Evolutionary conservation across 2,888 invertebrate species (phyloP).

Genomic region (Conomelus anceps): DNA sequence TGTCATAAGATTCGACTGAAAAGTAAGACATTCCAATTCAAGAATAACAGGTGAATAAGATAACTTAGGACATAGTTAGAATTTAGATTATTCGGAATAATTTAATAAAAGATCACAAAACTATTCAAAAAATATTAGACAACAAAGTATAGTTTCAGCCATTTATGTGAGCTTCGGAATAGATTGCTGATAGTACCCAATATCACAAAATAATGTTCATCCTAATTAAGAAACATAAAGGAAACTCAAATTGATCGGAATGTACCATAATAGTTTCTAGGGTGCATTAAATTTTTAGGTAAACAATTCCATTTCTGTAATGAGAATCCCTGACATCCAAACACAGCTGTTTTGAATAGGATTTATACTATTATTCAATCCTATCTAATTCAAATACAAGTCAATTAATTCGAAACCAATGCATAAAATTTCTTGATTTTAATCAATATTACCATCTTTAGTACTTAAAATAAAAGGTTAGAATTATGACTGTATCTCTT

Average conservation of each 20-base stretch:
- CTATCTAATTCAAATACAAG: not conserved
- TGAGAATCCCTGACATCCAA: not conserved
- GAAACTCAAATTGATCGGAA: not conserved
- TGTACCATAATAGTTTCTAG: not conserved
- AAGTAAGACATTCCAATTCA: too few relatives aligned
- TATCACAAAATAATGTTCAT: not conserved
- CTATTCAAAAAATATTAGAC: not conserved
- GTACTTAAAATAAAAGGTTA: constrained; percentile 8
- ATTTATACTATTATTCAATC: not conserved
- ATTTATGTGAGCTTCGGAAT: not conserved
- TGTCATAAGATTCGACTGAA: too few relatives aligned
- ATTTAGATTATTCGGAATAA: not conserved
- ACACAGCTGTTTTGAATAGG: not conserved
- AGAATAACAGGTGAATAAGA: too few relatives aligned
- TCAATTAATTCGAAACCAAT: not conserved
- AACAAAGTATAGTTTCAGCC: not conserved
- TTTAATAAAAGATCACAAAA: not conserved
- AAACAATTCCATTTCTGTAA: not conserved
- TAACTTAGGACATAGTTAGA: too few relatives aligned
- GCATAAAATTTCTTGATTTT: constrained; percentile 14
- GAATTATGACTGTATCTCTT: constrained; percentile 24
- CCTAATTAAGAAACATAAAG: not conserved
- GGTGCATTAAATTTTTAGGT: not conserved
- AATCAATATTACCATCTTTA: constrained; percentile 5
- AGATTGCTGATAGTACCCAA: not conserved